Percentiles rank a stretch among this genome's conserved stretches.
These are phyloP conservation scores for Amphiprion percula DNA, from an alignment of 2,113 vertebrate species.

Conservation along the genomic window DNA sequence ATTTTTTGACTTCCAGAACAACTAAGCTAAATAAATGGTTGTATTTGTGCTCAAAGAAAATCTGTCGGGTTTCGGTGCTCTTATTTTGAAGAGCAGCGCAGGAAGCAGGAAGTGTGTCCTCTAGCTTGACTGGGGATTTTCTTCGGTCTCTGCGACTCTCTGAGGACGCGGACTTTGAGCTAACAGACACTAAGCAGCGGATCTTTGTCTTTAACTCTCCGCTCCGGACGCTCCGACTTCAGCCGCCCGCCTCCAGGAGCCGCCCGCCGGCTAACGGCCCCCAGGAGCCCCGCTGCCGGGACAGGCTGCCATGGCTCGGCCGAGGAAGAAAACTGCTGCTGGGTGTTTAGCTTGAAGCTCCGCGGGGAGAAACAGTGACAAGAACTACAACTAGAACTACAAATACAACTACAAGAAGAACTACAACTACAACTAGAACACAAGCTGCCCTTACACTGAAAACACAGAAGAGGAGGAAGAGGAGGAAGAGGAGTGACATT, in stretches of 20 bases:
- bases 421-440: too few relatives aligned
- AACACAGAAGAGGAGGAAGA: neutral
- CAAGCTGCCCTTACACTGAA: too few relatives aligned
- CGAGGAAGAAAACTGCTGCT: constrained; percentile 51
- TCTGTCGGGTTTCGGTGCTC: neutral
- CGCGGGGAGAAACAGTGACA: constrained; percentile 15
- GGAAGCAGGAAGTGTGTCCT: neutral
- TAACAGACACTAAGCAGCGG: neutral
- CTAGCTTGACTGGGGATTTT: neutral
- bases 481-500: neutral
- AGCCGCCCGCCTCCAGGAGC: neutral
- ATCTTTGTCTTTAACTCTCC: too few relatives aligned
- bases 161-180: neutral
- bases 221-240: too few relatives aligned
- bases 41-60: too few relatives aligned
- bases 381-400: neutral
- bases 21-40: too few relatives aligned
- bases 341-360: constrained; percentile 50
- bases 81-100: constrained; percentile 47
- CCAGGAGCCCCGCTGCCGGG: neutral
- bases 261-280: neutral
- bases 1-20: too few relatives aligned
- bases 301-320: constrained; percentile 45
- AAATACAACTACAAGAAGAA: neutral
- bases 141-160: constrained; percentile 17